A percentile compares a stretch with the other conserved stretches of the same genome.
phyloP scores from a whole-genome alignment of 2,797 vertebrate species.

The Menidia menidia region DNA sequence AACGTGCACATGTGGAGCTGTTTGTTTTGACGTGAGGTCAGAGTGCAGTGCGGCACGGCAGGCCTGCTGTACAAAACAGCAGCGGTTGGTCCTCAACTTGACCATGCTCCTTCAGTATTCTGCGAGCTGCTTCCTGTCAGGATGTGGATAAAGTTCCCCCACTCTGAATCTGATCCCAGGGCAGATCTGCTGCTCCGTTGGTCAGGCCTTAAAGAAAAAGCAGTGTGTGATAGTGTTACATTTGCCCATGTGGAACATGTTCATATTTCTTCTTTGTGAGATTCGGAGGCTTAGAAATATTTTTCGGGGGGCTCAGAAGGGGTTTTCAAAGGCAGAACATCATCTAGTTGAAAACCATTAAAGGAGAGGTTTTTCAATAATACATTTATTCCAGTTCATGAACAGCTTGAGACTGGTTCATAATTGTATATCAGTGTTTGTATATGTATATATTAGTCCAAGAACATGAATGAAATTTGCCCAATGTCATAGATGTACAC shows the following conservation, averaged over 20 bases:
- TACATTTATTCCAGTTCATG: not conserved
- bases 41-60: constrained; percentile 10
- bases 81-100: constrained; percentile 64
- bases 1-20: constrained; percentile 1
- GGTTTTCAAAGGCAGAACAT: not conserved
- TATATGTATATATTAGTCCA: not conserved
- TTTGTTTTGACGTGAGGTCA: constrained; percentile 39
- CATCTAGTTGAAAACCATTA: not conserved
- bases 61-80: constrained; percentile 52
- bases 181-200: constrained; percentile 80
- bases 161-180: constrained; percentile 81
- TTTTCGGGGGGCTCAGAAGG: constrained; percentile 22
- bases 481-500: too few species aligned
- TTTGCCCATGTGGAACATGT: constrained; percentile 24
- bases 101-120: constrained; percentile 55
- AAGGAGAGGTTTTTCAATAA: constrained; percentile 6
- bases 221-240: constrained; percentile 37
- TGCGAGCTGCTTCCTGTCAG: constrained; percentile 82
- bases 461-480: not conserved
- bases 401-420: not conserved
- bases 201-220: constrained; percentile 46
- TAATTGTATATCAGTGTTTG: not conserved
- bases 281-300: constrained; percentile 30
- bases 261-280: constrained; percentile 32
- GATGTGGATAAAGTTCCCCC: constrained; percentile 84